These are phyloP conservation scores for Watersipora subatra DNA, from an alignment of 1,140 invertebrate genomes.

Conservation along the genomic window DNA sequence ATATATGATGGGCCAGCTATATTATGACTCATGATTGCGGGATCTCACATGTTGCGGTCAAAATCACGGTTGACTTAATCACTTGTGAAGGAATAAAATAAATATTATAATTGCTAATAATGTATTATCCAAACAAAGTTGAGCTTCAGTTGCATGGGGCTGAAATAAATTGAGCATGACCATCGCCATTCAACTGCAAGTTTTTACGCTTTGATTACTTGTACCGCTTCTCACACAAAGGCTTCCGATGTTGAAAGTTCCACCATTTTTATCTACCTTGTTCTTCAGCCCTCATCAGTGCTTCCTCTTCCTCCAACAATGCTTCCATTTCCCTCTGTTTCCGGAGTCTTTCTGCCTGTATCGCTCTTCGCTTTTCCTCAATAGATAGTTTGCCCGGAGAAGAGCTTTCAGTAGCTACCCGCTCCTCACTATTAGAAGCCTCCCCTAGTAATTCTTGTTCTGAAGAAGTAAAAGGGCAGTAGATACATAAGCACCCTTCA, in stretches of 20 bases:
- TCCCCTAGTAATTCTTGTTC: too few species aligned
- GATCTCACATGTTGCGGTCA: too few species aligned
- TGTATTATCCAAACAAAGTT: too few species aligned
- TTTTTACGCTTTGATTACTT: slow-evolving; percentile 12
- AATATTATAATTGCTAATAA: too few species aligned
- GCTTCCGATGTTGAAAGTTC: neutral
- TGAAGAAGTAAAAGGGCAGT: too few species aligned
- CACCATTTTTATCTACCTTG: neutral
- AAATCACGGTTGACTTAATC: too few species aligned
- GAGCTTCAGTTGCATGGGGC: too few species aligned
- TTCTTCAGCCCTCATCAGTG: slow-evolving; percentile 7
- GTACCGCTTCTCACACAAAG: slow-evolving; percentile 5
- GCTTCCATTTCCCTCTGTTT: slow-evolving; percentile 4
- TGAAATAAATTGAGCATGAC: too few species aligned
- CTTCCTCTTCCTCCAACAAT: slow-evolving; percentile 11
- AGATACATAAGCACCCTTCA: too few species aligned
- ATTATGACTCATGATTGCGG: too few species aligned
- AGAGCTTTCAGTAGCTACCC: neutral
- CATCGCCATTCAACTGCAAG: slow-evolving; percentile 12
- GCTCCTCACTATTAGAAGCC: neutral
- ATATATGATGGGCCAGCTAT: too few species aligned
- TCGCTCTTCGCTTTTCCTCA: slow-evolving; percentile 1
- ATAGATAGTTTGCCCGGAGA: slow-evolving; percentile 7
- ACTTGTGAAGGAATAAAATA: too few species aligned
- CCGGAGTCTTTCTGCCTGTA: slow-evolving; percentile 4